A percentile compares a stretch with the other conserved stretches of the same genome.
These are phyloP conservation scores for Prunella himalayana DNA, from an alignment of 2,113 vertebrate species.

Conservation along the genomic window DNA sequence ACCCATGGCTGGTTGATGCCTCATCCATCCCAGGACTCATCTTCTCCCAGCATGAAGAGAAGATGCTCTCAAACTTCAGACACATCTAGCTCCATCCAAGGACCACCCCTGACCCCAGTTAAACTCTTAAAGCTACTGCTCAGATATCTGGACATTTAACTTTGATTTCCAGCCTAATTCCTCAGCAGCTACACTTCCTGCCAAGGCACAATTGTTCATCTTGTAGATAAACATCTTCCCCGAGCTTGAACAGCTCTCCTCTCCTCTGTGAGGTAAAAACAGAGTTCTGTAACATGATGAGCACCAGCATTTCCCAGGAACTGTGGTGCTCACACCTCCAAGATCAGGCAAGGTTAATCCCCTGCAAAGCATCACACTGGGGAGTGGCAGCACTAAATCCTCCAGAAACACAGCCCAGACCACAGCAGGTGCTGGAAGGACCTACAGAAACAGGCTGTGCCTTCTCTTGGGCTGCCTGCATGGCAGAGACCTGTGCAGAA, in stretches of 20 bases:
- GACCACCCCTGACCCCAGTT: neutral
- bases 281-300: neutral
- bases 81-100: neutral
- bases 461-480: neutral
- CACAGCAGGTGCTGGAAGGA: neutral
- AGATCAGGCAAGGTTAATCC: neutral
- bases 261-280: neutral
- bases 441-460: neutral
- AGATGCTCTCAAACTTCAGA: neutral
- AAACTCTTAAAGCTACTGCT: neutral
- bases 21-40: neutral
- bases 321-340: neutral
- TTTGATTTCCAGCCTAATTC: neutral
- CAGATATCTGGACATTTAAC: neutral
- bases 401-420: neutral
- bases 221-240: neutral
- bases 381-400: neutral
- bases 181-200: neutral
- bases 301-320: neutral
- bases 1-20: neutral
- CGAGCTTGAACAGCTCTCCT: neutral
- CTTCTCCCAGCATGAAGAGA: neutral
- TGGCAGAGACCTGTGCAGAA: neutral
- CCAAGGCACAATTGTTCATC: neutral
- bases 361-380: accelerated